Base-by-base conservation (phyloP, 2,888 invertebrate genomes). In the Platycnemis pennipes region DNA sequence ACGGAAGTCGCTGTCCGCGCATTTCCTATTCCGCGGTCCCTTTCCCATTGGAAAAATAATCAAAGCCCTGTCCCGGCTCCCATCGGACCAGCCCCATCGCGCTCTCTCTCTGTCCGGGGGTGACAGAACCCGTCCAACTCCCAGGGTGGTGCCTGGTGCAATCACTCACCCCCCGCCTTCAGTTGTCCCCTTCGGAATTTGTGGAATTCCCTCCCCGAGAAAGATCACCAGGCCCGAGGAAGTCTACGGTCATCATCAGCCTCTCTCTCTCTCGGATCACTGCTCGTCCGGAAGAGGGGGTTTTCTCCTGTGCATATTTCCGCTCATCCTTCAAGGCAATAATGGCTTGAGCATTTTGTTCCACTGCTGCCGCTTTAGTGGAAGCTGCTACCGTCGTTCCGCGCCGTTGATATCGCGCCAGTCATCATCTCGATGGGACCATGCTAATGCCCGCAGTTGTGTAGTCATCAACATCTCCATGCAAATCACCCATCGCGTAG, bases 181-280 rank as follows among this genome's bases (percentile, higher is more conserved):
- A 37, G 5, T 63, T 63, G 37, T 37, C 11, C 11, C 77, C 77
- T 37, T 77, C 77, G 63, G 77, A 77, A 37, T 31, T 37, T 77
- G n/a, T 77, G 37, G 31, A 37, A 77, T 77, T 77, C 8, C 77
- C 37, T 77, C 22, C 63, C 11, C 77, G 7, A n/a, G n/a, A 37
- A 37, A 77, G 37, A 77, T 77, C 5, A n/a, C 77, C 31, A 16
- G 13, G 22, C 37, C 37, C 77, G 77, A 1, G 77, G 31, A 77
- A 37, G 31, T 77, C 13, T 77, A 77, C 37, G 31, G 37, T 31
- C 77, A 13, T 37, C 77, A 37, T 37, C 77, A 77, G 37, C 37
- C 77, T 77, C 77, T 77, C 13, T 77, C 77, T 77, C 77, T 77
- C 13, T 77, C 77, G 37, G 77, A 37, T 37, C 77, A 37, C 77